Base-by-base conservation (phyloP, 2,888 invertebrate genomes). In the Allolobophora icterica region DNA sequence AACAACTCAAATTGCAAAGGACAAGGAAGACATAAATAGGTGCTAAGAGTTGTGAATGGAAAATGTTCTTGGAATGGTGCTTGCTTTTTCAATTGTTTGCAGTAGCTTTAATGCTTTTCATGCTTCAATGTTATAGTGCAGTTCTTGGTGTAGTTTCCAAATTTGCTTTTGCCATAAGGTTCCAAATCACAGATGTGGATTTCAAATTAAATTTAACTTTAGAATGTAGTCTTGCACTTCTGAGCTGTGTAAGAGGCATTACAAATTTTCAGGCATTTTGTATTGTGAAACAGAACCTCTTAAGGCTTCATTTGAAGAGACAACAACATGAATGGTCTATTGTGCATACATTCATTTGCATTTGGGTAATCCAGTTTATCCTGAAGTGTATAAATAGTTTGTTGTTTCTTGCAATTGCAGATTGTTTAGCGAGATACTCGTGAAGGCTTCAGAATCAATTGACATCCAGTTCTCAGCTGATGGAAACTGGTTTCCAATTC, bases 381-480 rank as follows among this genome's bases (percentile, higher is more conserved):
- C 30, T n/a, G n/a, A 71, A n/a, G n/a, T n/a, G 6, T 71, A n/a
- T 71, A n/a, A 71, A n/a, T 13, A 13, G n/a, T 71, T n/a, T 71
- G 71, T 71, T n/a, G n/a, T 8, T 71, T 71, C n/a, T 87, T 84
- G 24, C 35, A 35, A 15, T 92, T 93, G 17, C 93, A 95, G 95
- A 91, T 94, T 95, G 91, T 95, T 95, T 94, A 94, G 94, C 52
- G 95, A 95, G 92, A 95, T 95, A 35, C 93, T 95, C 34, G 93
- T 93, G 45, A 93, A 94, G 92, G 94, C 94, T 17, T 94, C 95
- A 30, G 95, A 92, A 84, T 94, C 94, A 84, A 94, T 93, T 90
- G 95, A 96, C 92, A 95, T 96, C 58, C 94, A 95, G 93, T 95
- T 96, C 92, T 93, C 94, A 89, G 95, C 95, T 91, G 95, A 95